Base-by-base conservation (phyloP, 2,113 vertebrate genomes). In the Clarias magur region DNA sequence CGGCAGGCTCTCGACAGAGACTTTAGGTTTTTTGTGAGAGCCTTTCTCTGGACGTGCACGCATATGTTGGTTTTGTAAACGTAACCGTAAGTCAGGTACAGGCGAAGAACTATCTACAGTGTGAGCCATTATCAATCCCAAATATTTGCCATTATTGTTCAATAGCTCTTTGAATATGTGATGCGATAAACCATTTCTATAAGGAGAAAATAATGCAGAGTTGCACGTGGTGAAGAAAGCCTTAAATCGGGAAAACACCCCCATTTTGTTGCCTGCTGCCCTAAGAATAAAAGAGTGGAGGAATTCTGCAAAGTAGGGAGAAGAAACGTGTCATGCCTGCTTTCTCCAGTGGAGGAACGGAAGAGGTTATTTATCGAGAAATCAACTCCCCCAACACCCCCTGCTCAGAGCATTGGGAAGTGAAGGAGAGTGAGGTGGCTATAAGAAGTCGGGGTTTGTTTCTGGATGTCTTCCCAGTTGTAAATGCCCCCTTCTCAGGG, bases 401-500 rank as follows among this genome's bases (percentile, higher is more conserved):
- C 87, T 89, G 19, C 57, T 81, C 30, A 81, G 21, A 62, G 88
- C 83, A 54, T 59, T n/a, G 81, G 76, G 88, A 84, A 73, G 88
- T 88, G 88, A 87, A 89, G 88, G 76, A 91, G 89, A 92, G 90
- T 91, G 90, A 89, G 93, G 91, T 84, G 90, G 90, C 92, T 94
- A 92, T 93, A 94, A 91, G 94, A 94, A 92, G 90, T 92, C 92
- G 91, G 94, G 92, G 92, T 94, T 94, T 94, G 93, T 93, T 91
- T 93, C 91, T 94, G 93, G 93, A 92, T 88, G 79, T 90, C 88
- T 92, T 93, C 92, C 92, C 92, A 94, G 92, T 92, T 91, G 92
- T 93, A 94, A 94, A 94, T 93, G 93, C 91, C 94, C 93, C 93
- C 93, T 93, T 94, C 93, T 90, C 42, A 88, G 90, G 94, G 94